A percentile compares a stretch with the other conserved stretches of the same genome.
Evolutionary conservation across 2,888 invertebrate genomes (phyloP).

Genomic region (Hypolimnas misippus): DNA sequence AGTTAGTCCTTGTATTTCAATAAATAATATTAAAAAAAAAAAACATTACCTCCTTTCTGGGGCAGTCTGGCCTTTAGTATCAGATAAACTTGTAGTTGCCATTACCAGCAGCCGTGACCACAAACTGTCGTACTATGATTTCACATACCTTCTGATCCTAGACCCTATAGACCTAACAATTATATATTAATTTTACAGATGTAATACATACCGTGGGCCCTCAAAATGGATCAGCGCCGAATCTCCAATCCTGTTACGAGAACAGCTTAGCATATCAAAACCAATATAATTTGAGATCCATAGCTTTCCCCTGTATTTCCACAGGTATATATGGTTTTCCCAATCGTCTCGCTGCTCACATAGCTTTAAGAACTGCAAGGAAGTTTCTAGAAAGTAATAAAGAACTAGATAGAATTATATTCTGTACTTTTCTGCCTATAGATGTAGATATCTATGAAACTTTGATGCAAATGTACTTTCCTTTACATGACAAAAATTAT

Average conservation of each 20-base stretch:
- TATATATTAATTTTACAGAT: constrained; percentile 84
- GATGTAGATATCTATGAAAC: constrained; percentile 90
- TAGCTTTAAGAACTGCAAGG: constrained; percentile 88
- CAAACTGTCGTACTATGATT: too few species aligned
- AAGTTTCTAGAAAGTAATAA: constrained; percentile 84
- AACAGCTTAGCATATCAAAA: constrained; percentile 85
- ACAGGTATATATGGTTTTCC: constrained; percentile 97
- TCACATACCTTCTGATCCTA: too few species aligned
- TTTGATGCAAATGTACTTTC: constrained; percentile 89
- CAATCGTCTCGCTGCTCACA: constrained; percentile 89
- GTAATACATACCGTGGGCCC: constrained; percentile 96
- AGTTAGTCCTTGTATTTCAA: too few species aligned
- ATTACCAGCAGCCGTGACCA: too few species aligned
- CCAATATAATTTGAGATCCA: constrained; percentile 83
- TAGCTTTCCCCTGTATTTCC: constrained; percentile 95
- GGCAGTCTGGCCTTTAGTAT: too few species aligned
- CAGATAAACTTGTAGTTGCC: too few species aligned
- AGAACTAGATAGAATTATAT: constrained; percentile 88
- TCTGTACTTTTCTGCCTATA: constrained; percentile 89
- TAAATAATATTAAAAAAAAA: too few species aligned
- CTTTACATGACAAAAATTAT: constrained; percentile 66
- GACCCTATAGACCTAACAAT: too few species aligned
- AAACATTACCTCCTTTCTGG: too few species aligned
- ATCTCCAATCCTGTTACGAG: constrained; percentile 88
- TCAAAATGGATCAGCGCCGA: constrained; percentile 86